Base-by-base conservation (phyloP, 2,888 invertebrate genomes). In the Euplagia quadripunctaria region DNA sequence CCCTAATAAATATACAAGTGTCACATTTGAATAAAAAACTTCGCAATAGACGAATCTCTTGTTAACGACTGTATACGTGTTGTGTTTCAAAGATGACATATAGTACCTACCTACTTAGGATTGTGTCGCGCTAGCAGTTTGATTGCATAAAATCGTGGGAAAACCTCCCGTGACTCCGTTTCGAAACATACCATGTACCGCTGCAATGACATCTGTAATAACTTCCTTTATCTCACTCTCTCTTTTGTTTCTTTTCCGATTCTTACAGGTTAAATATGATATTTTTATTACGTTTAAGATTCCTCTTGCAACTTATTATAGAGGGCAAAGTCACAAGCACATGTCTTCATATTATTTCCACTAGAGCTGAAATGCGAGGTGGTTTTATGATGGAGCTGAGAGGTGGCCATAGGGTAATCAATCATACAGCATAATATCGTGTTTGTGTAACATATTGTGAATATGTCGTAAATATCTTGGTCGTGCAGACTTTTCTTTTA, bases 141-240 rank as follows among this genome's bases (percentile, higher is more conserved):
- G 68, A 68, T 84, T 84, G 74, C 87, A 83, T 83, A 81, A 86
- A 78, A 80, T 74, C 90, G 91, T 91, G 91, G 86, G 91, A 91
- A 90, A 77, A 75, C 46, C 73, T 70, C 70, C 55, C 66, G 74
- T 73, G 78, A 77, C 71, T 79, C 68, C 65, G 80, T 86, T 83
- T 89, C 89, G 86, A 87, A 88, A 88, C 77, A 75, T 70, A 78
- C 78, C 77, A 84, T 78, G 79, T 82, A 87, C 86, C 86, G 86
- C 87, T 82, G 86, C 80, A 85, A 79, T 82, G 76, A 84, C 76
- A 82, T 83, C 77, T 77, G 73, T 89, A 91, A 89, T 85, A 81
- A 85, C 85, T 91, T 90, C 90, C 90, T 89, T 81, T 85, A 86
- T 85, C 84, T 86, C 81, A 65, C 20, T 55, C 17, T 70, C 64